Conservation (phyloP, 1,140 invertebrate genomes). For the Pseudomyrmex pallidus region DNA sequence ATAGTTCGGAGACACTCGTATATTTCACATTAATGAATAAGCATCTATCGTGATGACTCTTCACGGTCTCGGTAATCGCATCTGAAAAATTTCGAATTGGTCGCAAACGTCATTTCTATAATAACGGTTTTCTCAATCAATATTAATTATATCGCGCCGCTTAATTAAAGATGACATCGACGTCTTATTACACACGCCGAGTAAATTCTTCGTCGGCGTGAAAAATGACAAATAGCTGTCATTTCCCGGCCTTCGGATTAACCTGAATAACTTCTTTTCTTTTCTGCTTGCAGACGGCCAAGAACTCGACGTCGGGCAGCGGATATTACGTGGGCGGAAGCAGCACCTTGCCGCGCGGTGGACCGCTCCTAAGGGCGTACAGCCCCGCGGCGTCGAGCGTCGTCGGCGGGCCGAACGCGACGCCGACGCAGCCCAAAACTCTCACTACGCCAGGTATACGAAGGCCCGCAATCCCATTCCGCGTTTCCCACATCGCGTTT, state of each 20-base stretch:
- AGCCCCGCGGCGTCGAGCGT: slow-evolving; percentile 87
- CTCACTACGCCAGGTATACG: slow-evolving; percentile 80
- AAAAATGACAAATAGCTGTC: not conserved
- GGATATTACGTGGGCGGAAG: slow-evolving; percentile 88
- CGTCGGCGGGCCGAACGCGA: slow-evolving; percentile 77
- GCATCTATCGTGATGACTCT: not conserved
- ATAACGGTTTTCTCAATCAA: too few relatives aligned
- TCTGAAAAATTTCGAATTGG: not conserved
- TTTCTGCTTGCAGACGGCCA: slow-evolving; percentile 83
- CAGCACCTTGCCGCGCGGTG: slow-evolving; percentile 88
- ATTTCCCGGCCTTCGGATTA: not conserved
- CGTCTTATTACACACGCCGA: too few relatives aligned
- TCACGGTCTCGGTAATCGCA: not conserved
- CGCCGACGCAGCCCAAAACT: slow-evolving; percentile 78
- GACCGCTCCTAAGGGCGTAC: slow-evolving; percentile 88
- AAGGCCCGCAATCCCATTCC: slow-evolving; percentile 15
- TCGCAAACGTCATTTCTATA: slow-evolving; percentile 1
- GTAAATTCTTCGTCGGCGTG: not conserved
- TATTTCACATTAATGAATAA: not conserved
- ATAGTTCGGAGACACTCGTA: not conserved
- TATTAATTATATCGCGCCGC: not conserved
- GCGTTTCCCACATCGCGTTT: not conserved
- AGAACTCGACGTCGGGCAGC: slow-evolving; percentile 80
- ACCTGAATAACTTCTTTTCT: not conserved
- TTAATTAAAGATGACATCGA: not conserved